Conservation (phyloP, 2,113 vertebrate genomes). For the Condylura cristata region DNA sequence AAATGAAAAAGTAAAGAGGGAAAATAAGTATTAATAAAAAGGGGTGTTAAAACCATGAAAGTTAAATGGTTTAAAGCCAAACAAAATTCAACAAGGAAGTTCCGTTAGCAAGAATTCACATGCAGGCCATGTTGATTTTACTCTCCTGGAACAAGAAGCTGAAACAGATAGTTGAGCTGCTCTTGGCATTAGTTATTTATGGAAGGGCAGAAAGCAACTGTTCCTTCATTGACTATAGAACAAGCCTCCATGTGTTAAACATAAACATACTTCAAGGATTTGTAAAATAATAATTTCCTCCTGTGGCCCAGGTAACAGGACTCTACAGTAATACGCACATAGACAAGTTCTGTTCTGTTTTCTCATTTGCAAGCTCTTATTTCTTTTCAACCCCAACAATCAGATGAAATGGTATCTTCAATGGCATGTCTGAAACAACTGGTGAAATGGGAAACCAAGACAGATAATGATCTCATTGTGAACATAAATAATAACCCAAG, state of each 20-base stretch:
- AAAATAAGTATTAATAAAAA: constrained; percentile 26
- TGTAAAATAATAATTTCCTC: constrained; percentile 62
- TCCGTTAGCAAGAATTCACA: constrained; percentile 55
- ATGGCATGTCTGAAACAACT: constrained; percentile 39
- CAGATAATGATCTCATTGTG: constrained; percentile 45
- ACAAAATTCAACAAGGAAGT: neutral
- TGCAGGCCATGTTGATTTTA: constrained; percentile 10
- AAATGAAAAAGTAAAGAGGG: neutral
- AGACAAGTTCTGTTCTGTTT: constrained; percentile 52
- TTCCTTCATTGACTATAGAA: constrained; percentile 58
- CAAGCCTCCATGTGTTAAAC: constrained; percentile 52
- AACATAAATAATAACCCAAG: constrained; percentile 65
- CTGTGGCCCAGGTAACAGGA: constrained; percentile 38
- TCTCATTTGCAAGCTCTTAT: constrained; percentile 9
- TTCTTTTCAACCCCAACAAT: constrained; percentile 43
- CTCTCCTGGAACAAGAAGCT: constrained; percentile 68
- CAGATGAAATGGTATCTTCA: constrained; percentile 55
- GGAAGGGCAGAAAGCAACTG: constrained; percentile 73
- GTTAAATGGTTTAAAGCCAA: constrained; percentile 20
- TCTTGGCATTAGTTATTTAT: constrained; percentile 80
- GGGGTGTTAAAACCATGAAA: neutral
- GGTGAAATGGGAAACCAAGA: constrained; percentile 69
- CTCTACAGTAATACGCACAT: constrained; percentile 59
- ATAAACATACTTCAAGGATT: constrained; percentile 59
- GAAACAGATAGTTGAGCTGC: constrained; percentile 73